Evolutionary conservation across 2,113 vertebrate genomes (phyloP).

Genomic region (Macaca fascicularis): T2T-MFA8v1.1 NC_088378.1:138849501-138850000

Average conservation of each 20-base stretch:
- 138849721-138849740: background rate
- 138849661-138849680: background rate
- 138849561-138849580: too few relatives aligned
- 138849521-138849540: too few relatives aligned
- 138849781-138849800: background rate
- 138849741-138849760: slow-evolving; percentile 37
- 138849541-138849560: too few relatives aligned
- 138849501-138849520: background rate
- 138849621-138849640: slow-evolving; percentile 52
- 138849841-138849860: background rate
- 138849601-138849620: slow-evolving; percentile 66
- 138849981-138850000: too few relatives aligned
- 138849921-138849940: too few relatives aligned
- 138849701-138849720: background rate
- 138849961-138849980: too few relatives aligned
- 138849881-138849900: background rate
- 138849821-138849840: too few relatives aligned
- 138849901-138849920: background rate
- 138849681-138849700: background rate
- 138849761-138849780: background rate
- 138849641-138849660: background rate
- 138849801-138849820: too few relatives aligned
- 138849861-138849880: slow-evolving; percentile 41
- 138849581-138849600: slow-evolving; percentile 42
- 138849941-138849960: too few relatives aligned